Percentiles rank a stretch among this genome's conserved stretches.
These are phyloP conservation scores for Nyctibius bracteatus DNA, from an alignment of 2,113 vertebrate genomes.

Conservation along the genomic window DNA sequence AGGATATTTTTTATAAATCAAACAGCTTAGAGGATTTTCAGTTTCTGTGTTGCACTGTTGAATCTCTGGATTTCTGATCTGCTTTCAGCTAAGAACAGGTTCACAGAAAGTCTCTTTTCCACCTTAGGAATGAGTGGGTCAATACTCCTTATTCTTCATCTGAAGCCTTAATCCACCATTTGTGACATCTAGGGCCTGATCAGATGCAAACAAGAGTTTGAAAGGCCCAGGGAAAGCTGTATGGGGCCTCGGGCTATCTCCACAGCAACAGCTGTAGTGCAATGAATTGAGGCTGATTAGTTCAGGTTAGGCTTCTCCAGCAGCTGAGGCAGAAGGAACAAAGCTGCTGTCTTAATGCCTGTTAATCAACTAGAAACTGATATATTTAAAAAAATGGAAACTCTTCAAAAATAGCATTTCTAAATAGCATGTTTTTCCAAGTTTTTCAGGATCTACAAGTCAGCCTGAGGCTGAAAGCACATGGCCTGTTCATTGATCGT, in stretches of 20 bases:
- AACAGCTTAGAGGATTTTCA: background rate
- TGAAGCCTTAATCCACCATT: constrained; percentile 36
- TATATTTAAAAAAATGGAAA: background rate
- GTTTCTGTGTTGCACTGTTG: background rate
- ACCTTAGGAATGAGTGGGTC: background rate
- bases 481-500: rapidly evolving
- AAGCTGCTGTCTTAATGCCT: constrained; percentile 10
- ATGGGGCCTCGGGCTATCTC: constrained; percentile 5
- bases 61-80: background rate
- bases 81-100: background rate
- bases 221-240: background rate
- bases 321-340: constrained; percentile 50
- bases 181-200: constrained; percentile 21
- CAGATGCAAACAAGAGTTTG: constrained; percentile 13
- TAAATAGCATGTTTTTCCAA: background rate
- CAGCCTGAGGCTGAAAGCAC: background rate
- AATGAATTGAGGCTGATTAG: constrained; percentile 59
- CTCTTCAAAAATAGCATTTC: background rate
- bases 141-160: constrained; percentile 20
- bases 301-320: constrained; percentile 51
- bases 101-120: background rate
- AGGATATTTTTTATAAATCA: background rate
- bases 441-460: background rate
- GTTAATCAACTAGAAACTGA: constrained; percentile 20
- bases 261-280: constrained; percentile 51